Base-by-base conservation (phyloP, 2,113 vertebrate genomes). In the Phylloscopus trochilus region DNA sequence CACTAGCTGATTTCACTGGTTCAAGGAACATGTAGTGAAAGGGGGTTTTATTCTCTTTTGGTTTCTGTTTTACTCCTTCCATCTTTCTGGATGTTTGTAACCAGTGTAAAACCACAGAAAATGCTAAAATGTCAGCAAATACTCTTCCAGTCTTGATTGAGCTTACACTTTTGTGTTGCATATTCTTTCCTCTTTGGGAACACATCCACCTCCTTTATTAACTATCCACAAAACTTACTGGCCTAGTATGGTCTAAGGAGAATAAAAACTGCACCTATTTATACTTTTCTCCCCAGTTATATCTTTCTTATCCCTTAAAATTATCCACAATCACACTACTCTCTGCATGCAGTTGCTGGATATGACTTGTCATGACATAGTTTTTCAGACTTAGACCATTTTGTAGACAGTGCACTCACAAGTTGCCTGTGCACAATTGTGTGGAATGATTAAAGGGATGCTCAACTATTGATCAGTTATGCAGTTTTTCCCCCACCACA, bases 321-420 rank as follows among this genome's bases (percentile, higher is more conserved):
- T 28, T 49, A 46, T 4, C 3, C 6, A 53, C 21, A 64, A 14
- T 15, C 13, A 12, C 13, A 44, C 7, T 69, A 52, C 4, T 1
- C 4, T 27, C 22, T 72, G 13, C 20, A 72, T 49, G 10, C 11
- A 24, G 53, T 81, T 83, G 30, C 33, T 79, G 74, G 74, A 87
- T n/a, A 33, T 63, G n/a, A 81, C 30, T 84, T 91, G 60, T 52
- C 49, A 68, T 83, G 10, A 89, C 58, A 90, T 73, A 14, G 46
- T 79, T 93, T 89, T 87, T 84, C 51, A 83, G 49, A 72, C 33
- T 92, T 80, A 73, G 58, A 79, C 85, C 52, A 68, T 56, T 84
- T 83, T 51, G 56, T 66, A 90, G 85, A 90, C 47, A 90, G 11
- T 72, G 83, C 89, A 37, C 27, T 89, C 47, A 80, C 63, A 84